phyloP scores from a whole-genome alignment of 2,797 vertebrate genomes.

The Danio aesculapii region DNA sequence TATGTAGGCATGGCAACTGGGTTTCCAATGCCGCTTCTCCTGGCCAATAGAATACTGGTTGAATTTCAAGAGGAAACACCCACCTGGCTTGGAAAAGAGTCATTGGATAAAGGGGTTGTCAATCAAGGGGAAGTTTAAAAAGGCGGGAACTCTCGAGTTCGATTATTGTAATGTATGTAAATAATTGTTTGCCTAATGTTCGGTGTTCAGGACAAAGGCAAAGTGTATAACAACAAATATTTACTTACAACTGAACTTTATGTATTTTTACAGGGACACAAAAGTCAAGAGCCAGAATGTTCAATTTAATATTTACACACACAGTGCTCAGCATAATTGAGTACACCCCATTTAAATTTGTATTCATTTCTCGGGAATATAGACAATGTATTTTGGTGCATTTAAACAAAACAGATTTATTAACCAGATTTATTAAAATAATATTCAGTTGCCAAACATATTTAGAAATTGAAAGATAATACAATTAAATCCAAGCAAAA shows the following conservation, averaged over 20 bases:
- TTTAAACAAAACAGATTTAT: no score
- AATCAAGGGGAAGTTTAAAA: conserved; percentile 25
- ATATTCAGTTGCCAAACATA: no score
- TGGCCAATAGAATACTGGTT: conserved; percentile 60
- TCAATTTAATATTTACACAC: no score
- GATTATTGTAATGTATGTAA: conserved; percentile 31
- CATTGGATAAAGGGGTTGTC: conserved; percentile 40
- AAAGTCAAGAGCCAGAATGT: neutral
- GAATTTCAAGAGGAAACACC: conserved; percentile 40
- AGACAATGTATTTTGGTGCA: no score
- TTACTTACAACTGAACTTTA: neutral
- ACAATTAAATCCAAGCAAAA: no score
- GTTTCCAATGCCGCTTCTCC: conserved; percentile 14
- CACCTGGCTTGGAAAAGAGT: conserved; percentile 29
- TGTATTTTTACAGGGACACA: neutral
- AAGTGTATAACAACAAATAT: neutral
- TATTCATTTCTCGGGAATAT: no score
- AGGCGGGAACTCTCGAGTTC: conserved; percentile 31
- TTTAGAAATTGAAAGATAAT: no score
- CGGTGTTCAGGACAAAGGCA: neutral
- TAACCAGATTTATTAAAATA: no score
- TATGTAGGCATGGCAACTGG: conserved; percentile 80
- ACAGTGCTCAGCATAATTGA: no score
- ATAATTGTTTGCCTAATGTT: neutral
- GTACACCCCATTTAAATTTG: no score